These are phyloP conservation scores for Sinotaia quadrata DNA, from an alignment of 2,888 invertebrate genomes.

Conservation along the genomic window DNA sequence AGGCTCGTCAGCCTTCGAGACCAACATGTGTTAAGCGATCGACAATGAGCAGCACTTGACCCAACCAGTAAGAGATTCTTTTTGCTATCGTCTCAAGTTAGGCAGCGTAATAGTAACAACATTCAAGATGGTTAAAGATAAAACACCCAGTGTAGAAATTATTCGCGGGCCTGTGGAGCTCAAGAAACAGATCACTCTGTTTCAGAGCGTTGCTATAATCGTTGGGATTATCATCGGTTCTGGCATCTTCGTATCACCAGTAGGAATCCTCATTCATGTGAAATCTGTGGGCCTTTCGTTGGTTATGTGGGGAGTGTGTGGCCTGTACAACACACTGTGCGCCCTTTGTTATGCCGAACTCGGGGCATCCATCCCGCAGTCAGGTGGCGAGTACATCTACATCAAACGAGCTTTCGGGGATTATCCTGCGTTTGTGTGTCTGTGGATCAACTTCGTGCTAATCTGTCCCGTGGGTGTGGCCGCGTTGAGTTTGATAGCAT, in stretches of 20 bases:
- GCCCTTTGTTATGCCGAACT: constrained; percentile 92
- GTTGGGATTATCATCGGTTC: constrained; percentile 95
- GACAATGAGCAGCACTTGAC: no score
- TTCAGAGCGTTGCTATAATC: constrained; percentile 93
- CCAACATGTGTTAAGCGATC: no score
- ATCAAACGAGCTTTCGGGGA: constrained; percentile 68
- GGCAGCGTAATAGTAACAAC: not conserved
- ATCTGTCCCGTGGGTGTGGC: constrained; percentile 69
- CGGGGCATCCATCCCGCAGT: constrained; percentile 87
- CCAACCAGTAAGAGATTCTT: not conserved
- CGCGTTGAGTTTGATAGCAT: constrained; percentile 68
- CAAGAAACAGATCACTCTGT: constrained; percentile 88
- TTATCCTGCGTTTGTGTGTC: constrained; percentile 65
- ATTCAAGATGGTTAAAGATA: constrained; percentile 11
- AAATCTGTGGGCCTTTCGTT: constrained; percentile 82
- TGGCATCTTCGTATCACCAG: constrained; percentile 95
- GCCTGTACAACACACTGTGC: constrained; percentile 82
- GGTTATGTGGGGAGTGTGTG: constrained; percentile 91
- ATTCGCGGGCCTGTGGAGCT: constrained; percentile 74
- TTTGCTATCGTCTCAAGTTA: not conserved
- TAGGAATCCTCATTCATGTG: constrained; percentile 87
- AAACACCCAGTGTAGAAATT: constrained; percentile 5
- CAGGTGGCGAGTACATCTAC: constrained; percentile 74
- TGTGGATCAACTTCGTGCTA: constrained; percentile 69
- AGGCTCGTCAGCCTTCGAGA: no score